Percentiles rank a stretch among this genome's conserved stretches.
These are phyloP conservation scores for Nerophis ophidion DNA, from an alignment of 2,113 vertebrate genomes.

Conservation along the genomic window DNA sequence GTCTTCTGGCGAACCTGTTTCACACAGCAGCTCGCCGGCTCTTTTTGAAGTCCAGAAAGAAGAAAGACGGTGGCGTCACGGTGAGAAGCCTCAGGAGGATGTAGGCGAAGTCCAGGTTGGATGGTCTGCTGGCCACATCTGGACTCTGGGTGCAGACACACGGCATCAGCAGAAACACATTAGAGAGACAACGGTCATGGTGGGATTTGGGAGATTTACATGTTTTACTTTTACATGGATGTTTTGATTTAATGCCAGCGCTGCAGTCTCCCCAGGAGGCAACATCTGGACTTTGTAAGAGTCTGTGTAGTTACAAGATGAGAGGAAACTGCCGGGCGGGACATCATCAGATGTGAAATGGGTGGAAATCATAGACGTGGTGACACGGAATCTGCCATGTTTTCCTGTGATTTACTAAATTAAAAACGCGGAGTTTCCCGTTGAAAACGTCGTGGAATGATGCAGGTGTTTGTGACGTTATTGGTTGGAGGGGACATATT, in stretches of 20 bases:
- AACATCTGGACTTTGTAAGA: constrained; percentile 44
- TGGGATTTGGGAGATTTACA: constrained; percentile 35
- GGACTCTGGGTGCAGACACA: constrained; percentile 7
- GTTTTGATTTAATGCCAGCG: constrained; percentile 21
- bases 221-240: constrained; percentile 21
- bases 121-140: constrained; percentile 23
- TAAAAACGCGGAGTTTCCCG: no score
- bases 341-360: not conserved
- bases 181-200: not conserved
- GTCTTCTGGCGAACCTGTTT: not conserved
- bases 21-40: not conserved
- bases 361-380: not conserved
- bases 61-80: not conserved
- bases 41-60: constrained; percentile 1
- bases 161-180: constrained; percentile 10
- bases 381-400: not conserved
- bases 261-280: constrained; percentile 25
- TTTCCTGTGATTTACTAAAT: not conserved
- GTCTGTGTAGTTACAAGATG: not conserved
- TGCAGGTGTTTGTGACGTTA: no score
- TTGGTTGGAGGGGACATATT: no score
- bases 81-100: not conserved
- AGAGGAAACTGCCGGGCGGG: not conserved
- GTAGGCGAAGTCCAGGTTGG: not conserved
- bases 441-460: no score